Conservation (phyloP, 2,888 invertebrate species). For the Julus scandinavius region DNA sequence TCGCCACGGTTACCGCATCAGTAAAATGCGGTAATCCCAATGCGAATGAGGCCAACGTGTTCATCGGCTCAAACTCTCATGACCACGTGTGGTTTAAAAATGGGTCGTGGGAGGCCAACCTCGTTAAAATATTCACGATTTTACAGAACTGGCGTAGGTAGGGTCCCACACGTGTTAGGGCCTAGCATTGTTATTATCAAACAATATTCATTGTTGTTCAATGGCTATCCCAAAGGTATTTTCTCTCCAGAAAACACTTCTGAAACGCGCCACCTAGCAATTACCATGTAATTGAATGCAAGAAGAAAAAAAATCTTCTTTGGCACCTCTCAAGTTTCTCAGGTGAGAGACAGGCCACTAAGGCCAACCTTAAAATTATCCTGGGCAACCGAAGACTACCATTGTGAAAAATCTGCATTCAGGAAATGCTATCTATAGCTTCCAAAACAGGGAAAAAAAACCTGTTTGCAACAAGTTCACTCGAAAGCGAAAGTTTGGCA, state of each 20-base stretch:
- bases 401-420: neutral
- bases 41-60: neutral
- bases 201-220: neutral
- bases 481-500: neutral
- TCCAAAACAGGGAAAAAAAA: neutral
- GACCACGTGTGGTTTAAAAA: neutral
- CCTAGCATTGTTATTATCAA: neutral
- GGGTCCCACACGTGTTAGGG: neutral
- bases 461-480: neutral
- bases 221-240: neutral
- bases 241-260: neutral
- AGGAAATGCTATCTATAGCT: neutral
- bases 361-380: conserved; percentile 9
- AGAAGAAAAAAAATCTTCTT: neutral
- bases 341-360: conserved; percentile 1
- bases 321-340: neutral
- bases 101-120: neutral
- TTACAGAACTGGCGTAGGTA: neutral
- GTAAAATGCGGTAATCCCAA: neutral
- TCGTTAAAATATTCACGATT: neutral
- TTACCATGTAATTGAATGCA: neutral
- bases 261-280: neutral
- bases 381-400: neutral
- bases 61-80: neutral
- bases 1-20: neutral